Evolutionary conservation across 2,797 vertebrate genomes (phyloP).

Genomic region (Knipowitschia caucasica): DNA sequence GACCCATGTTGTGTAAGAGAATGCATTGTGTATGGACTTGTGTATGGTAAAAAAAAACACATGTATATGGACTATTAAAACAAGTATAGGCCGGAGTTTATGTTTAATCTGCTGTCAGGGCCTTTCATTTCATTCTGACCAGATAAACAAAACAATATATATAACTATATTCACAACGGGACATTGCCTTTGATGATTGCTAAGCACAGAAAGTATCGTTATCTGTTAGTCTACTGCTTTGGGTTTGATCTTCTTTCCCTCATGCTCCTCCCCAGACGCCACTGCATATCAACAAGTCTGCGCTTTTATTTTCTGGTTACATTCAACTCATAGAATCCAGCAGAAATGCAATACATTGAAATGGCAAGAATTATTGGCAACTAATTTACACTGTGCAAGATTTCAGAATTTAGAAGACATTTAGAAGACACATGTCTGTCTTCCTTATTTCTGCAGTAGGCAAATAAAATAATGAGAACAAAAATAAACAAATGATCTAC

Average conservation of each 20-base stretch:
- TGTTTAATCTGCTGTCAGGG: too few species aligned
- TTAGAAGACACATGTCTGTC: not conserved
- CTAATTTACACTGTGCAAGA: not conserved
- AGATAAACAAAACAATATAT: not conserved
- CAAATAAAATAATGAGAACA: too few species aligned
- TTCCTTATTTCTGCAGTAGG: not conserved
- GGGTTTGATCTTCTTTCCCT: conserved; percentile 1
- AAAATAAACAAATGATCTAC: not conserved
- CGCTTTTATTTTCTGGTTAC: not conserved
- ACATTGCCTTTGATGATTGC: not conserved
- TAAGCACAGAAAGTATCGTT: not conserved
- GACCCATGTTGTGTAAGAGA: too few species aligned
- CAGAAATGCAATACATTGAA: not conserved
- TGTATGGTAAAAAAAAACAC: too few species aligned
- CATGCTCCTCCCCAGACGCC: not conserved
- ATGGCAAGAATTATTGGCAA: not conserved
- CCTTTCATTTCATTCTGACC: too few species aligned
- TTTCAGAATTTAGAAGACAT: not conserved
- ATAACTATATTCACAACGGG: not conserved
- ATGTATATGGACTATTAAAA: too few species aligned
- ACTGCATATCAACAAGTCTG: conserved; percentile 2
- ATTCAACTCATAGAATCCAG: not conserved
- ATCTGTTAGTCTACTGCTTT: not conserved
- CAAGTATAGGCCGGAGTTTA: too few species aligned
- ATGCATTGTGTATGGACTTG: too few species aligned